These are phyloP conservation scores for Thumatha senex DNA, from an alignment of 2,888 invertebrate species.

Conservation along the genomic window DNA sequence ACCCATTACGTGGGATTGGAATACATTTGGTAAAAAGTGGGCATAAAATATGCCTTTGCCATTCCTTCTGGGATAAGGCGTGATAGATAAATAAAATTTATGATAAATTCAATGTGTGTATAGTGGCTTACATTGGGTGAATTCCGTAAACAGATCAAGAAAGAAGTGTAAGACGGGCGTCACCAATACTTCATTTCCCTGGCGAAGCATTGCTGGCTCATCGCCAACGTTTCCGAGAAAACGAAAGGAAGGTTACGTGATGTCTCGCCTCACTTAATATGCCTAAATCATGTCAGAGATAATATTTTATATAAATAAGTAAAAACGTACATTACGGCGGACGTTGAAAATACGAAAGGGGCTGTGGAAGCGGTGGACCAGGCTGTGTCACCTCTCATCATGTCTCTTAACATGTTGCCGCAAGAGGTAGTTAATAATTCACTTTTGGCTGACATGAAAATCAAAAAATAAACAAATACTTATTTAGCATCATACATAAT, in stretches of 20 bases:
- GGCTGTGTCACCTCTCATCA: conserved; percentile 20
- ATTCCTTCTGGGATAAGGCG: too few species aligned
- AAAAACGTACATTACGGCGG: conserved; percentile 38
- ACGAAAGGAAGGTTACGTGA: conserved; percentile 78
- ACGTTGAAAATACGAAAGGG: conserved; percentile 42
- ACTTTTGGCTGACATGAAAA: conserved; percentile 50
- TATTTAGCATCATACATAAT: conserved; percentile 30
- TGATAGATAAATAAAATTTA: too few species aligned
- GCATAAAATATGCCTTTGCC: too few species aligned
- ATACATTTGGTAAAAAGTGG: too few species aligned
- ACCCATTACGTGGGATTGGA: too few species aligned
- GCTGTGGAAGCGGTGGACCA: conserved; percentile 15
- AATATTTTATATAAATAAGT: conserved; percentile 59
- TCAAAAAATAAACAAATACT: conserved; percentile 28
- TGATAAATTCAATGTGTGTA: conserved; percentile 63
- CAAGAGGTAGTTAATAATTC: conserved; percentile 48
- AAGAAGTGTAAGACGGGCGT: conserved; percentile 67
- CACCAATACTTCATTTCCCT: conserved; percentile 75
- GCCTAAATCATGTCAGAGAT: conserved; percentile 76
- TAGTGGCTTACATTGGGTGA: conserved; percentile 53
- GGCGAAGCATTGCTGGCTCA: conserved; percentile 66
- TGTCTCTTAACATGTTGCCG: conserved; percentile 45
- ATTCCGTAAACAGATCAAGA: conserved; percentile 74
- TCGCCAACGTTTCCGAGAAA: conserved; percentile 79
- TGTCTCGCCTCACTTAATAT: conserved; percentile 79